A percentile compares a stretch with the other conserved stretches of the same genome.
These are phyloP conservation scores for Tenebrosternarchus preto DNA, from an alignment of 2,113 vertebrate genomes.

Conservation along the genomic window DNA sequence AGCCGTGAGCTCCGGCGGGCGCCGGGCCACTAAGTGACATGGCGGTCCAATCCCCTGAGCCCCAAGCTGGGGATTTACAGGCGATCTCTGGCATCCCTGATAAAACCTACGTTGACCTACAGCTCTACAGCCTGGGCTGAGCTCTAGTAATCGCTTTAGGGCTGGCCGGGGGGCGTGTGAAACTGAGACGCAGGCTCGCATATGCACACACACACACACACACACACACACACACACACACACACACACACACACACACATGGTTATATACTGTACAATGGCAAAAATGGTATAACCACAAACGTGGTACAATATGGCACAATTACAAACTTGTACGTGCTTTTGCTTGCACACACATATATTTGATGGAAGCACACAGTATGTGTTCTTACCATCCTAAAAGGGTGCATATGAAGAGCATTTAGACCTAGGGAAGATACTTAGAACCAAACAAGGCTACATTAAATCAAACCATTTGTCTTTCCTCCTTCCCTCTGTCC, in stretches of 20 bases:
- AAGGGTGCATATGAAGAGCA: not conserved
- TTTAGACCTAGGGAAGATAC: slow-evolving; percentile 5
- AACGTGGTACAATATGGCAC: no score
- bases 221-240: slow-evolving; percentile 20
- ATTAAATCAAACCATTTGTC: slow-evolving; percentile 36
- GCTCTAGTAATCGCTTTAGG: slow-evolving; percentile 59
- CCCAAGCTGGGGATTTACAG: slow-evolving; percentile 41
- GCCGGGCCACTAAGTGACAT: slow-evolving; percentile 42
- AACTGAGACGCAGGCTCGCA: slow-evolving; percentile 29
- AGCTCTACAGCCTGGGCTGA: slow-evolving; percentile 58
- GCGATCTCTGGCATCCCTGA: slow-evolving; percentile 56
- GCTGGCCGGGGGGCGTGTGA: slow-evolving; percentile 36
- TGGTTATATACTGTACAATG: no score
- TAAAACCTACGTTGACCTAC: slow-evolving; percentile 45
- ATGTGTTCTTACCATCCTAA: not conserved
- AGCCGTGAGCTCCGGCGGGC: slow-evolving; percentile 8
- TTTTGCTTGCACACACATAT: not conserved
- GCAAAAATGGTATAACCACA: no score
- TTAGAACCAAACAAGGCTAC: slow-evolving; percentile 36
- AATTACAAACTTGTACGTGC: no score
- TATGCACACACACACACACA: slow-evolving; percentile 25
- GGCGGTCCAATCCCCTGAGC: slow-evolving; percentile 40
- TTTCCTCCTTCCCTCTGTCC: slow-evolving; percentile 7
- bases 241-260: slow-evolving; percentile 6
- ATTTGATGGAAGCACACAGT: no score